These are phyloP conservation scores for Cebus imitator DNA, from an alignment of 2,113 vertebrate genomes.

Conservation along the genomic window DNA sequence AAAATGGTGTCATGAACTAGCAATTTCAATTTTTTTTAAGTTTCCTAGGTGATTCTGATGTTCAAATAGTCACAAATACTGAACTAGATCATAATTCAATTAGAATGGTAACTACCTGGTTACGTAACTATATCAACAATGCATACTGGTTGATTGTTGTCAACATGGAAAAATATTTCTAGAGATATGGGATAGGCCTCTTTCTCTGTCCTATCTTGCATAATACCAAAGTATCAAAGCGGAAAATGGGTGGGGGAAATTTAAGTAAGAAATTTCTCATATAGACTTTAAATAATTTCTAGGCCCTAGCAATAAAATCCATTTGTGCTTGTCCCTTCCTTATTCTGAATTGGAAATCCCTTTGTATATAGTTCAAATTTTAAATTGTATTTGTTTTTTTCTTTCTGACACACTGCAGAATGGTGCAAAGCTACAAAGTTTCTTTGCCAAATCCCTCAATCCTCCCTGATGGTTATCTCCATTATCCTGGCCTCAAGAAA, in stretches of 20 bases:
- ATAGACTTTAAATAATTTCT: neutral
- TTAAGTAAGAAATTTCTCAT: neutral
- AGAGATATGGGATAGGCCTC: neutral
- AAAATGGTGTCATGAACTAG: neutral
- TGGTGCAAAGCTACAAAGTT: neutral
- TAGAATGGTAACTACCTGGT: neutral
- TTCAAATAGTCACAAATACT: neutral
- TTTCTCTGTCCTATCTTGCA: neutral
- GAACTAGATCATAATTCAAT: neutral
- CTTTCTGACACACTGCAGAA: neutral
- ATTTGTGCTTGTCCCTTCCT: neutral
- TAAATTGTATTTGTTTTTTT: neutral
- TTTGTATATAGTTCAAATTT: neutral
- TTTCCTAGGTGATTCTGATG: neutral
- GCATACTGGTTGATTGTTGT: neutral
- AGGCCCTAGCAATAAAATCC: neutral
- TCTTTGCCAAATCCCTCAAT: neutral
- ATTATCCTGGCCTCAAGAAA: neutral
- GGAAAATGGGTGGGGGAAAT: neutral
- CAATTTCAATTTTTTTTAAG: constrained; percentile 11
- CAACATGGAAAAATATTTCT: neutral
- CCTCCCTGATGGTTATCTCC: neutral
- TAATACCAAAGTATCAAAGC: neutral
- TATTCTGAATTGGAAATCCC: neutral
- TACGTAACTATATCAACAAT: neutral